phyloP scores from a whole-genome alignment of 2,797 vertebrate genomes.

The Bradypus variegatus region DNA sequence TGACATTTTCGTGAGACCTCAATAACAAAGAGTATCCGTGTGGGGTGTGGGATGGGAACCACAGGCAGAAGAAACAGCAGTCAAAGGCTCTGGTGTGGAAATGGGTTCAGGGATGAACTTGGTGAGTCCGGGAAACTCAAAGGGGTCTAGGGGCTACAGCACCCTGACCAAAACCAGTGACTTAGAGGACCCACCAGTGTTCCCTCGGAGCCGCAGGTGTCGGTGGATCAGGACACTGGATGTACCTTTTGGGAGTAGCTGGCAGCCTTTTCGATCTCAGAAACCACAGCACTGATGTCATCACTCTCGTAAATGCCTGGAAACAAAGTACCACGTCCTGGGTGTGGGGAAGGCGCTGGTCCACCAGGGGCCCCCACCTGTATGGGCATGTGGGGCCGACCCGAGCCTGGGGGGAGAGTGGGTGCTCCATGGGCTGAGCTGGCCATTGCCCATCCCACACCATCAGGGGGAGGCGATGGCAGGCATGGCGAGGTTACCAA shows the following conservation, averaged over 20 bases:
- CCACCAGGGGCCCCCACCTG: fast-evolving
- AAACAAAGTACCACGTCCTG: conserved; percentile 26
- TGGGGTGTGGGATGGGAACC: not conserved
- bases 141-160: not conserved
- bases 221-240: not conserved
- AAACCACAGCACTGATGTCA: conserved; percentile 74
- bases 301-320: conserved; percentile 84
- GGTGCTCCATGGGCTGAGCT: not conserved
- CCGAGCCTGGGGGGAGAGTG: not conserved
- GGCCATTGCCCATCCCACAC: not conserved
- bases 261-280: conserved; percentile 80
- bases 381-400: not conserved
- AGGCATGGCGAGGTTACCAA: not conserved
- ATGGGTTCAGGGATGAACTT: not conserved
- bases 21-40: not conserved
- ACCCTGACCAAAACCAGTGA: not conserved
- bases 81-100: not conserved
- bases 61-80: not conserved
- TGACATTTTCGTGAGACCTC: not conserved
- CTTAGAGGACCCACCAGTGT: not conserved
- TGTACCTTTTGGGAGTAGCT: conserved; percentile 81
- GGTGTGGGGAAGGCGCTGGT: not conserved
- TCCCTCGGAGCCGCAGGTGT: not conserved
- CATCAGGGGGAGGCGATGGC: not conserved
- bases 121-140: not conserved